phyloP scores from a whole-genome alignment of 2,888 invertebrate species.

The Pheosia tremula region DNA sequence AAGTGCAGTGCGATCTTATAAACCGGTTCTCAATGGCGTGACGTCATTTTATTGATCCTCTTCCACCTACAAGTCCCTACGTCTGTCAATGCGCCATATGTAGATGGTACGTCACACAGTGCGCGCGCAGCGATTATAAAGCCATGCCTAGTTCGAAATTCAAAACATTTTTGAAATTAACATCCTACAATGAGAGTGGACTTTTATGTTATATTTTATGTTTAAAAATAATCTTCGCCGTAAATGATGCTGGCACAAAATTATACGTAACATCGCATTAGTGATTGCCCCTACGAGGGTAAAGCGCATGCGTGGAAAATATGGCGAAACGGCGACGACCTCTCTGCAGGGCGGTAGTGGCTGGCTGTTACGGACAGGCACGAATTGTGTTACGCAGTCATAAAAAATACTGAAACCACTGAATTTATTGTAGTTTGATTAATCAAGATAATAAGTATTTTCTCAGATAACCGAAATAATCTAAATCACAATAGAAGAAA shows the following conservation, averaged over 20 bases:
- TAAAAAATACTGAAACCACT: constrained; percentile 6
- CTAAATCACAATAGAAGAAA: neutral
- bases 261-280: constrained; percentile 55
- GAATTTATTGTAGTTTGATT: neutral
- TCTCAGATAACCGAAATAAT: neutral
- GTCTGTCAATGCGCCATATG: constrained; percentile 55
- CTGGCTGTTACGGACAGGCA: constrained; percentile 47
- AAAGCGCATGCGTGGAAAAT: constrained; percentile 78
- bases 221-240: neutral
- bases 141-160: constrained; percentile 5
- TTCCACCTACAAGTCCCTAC: constrained; percentile 26
- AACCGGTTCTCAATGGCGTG: constrained; percentile 67
- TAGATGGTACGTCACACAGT: constrained; percentile 43
- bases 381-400: constrained; percentile 38
- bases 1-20: constrained; percentile 49
- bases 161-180: neutral
- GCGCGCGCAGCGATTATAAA: constrained; percentile 49
- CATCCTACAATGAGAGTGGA: neutral
- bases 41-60: constrained; percentile 77
- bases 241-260: constrained; percentile 42
- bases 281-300: constrained; percentile 68
- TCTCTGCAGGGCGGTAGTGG: constrained; percentile 69
- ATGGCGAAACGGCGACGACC: constrained; percentile 68
- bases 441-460: neutral
- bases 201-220: neutral